Conservation (phyloP, 2,888 invertebrate species). For the Hypselothyrea guttata region DNA sequence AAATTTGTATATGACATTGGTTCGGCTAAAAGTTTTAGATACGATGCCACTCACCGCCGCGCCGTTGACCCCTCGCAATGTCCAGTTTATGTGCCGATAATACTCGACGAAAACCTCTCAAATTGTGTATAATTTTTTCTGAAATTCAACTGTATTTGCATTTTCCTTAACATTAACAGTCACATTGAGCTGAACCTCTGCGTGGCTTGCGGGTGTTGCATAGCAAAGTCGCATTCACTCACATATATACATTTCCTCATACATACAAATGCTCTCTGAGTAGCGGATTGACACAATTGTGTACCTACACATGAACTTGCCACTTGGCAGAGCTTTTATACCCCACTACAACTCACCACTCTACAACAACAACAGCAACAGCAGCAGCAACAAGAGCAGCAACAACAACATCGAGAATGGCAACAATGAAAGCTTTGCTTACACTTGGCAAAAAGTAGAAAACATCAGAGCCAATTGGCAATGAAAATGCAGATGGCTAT, state of each 20-base stretch:
- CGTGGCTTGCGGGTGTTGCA: constrained; percentile 39
- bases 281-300: constrained; percentile 56
- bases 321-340: constrained; percentile 55
- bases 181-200: constrained; percentile 6
- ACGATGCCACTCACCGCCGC: constrained; percentile 57
- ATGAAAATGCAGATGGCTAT: constrained; percentile 14
- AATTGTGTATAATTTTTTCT: constrained; percentile 6
- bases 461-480: constrained; percentile 20
- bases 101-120: constrained; percentile 20
- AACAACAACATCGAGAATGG: constrained; percentile 22
- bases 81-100: constrained; percentile 48
- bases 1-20: constrained; percentile 4
- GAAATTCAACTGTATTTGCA: constrained; percentile 13
- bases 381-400: constrained; percentile 26
- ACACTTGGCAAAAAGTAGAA: constrained; percentile 43
- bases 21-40: constrained; percentile 23
- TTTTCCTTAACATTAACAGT: constrained; percentile 7
- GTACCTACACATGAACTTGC: constrained; percentile 70
- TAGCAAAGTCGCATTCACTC: constrained; percentile 23
- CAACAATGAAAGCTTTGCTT: constrained; percentile 41
- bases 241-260: constrained; percentile 2
- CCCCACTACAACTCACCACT: constrained; percentile 38
- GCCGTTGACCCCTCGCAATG: constrained; percentile 55
- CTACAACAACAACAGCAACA: constrained; percentile 28
- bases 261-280: constrained; percentile 18